Conservation (phyloP, 53 echinoderm and acorn worm species). For the Hippasteria phrygiana region DNA sequence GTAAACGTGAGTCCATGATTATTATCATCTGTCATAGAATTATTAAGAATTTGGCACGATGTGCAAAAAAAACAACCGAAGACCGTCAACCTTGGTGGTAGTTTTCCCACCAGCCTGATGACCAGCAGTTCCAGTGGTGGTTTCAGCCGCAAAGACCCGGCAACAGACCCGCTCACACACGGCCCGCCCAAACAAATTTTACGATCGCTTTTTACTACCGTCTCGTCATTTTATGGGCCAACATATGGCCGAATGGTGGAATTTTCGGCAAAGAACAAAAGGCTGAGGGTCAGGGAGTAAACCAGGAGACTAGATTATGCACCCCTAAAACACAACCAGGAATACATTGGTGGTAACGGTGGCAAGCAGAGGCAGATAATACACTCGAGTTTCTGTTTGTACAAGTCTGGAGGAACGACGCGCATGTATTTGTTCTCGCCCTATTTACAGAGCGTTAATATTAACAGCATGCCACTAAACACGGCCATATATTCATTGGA, state of each 20-base stretch:
- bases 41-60: not conserved
- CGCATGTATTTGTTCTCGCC: not conserved
- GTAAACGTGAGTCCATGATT: not conserved
- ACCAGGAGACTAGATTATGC: not conserved
- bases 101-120: not conserved
- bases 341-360: not conserved
- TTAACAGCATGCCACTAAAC: constrained; percentile 7
- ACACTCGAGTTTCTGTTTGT: constrained; percentile 13
- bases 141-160: not conserved
- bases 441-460: not conserved
- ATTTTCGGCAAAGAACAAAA: constrained; percentile 63
- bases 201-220: constrained; percentile 53
- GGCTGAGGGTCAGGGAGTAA: not conserved
- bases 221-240: constrained; percentile 53
- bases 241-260: constrained; percentile 53
- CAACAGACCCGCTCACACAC: not conserved
- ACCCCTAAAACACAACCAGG: constrained; percentile 2
- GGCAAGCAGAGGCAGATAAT: not conserved
- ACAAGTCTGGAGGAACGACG: not conserved
- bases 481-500: not conserved
- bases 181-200: constrained; percentile 59
- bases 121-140: not conserved
- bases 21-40: not conserved
- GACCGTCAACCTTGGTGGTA: not conserved
- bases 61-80: not conserved